Evolutionary conservation across 2,113 vertebrate genomes (phyloP).

Genomic region (Chrysemys picta): DNA sequence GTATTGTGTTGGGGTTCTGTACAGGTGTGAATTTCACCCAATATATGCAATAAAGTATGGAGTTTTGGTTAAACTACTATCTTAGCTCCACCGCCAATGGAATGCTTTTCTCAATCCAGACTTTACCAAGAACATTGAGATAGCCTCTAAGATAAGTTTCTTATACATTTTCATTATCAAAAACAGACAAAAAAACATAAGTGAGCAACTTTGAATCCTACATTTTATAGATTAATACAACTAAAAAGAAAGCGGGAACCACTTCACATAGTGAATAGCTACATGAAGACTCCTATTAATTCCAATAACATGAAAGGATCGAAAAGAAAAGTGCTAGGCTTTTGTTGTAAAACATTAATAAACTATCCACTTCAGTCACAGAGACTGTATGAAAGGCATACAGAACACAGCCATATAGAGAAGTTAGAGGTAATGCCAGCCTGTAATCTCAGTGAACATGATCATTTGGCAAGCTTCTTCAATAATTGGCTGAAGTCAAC

Average conservation of each 20-base stretch:
- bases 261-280: slow-evolving; percentile 46
- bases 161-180: not conserved
- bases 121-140: not conserved
- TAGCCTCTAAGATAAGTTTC: not conserved
- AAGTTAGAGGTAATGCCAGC: slow-evolving; percentile 29
- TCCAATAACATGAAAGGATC: slow-evolving; percentile 47
- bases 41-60: not conserved
- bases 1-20: not conserved
- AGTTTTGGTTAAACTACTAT: not conserved
- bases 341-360: not conserved
- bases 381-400: not conserved
- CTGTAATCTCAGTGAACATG: slow-evolving; percentile 61
- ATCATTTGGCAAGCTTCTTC: slow-evolving; percentile 36
- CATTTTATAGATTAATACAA: slow-evolving; percentile 48
- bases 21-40: not conserved
- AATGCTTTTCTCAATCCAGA: not conserved
- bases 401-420: not conserved
- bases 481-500: slow-evolving; percentile 48
- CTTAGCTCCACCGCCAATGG: not conserved
- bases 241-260: slow-evolving; percentile 38
- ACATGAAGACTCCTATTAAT: slow-evolving; percentile 12
- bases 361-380: not conserved
- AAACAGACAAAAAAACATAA: slow-evolving; percentile 16
- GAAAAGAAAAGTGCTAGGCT: slow-evolving; percentile 35
- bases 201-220: slow-evolving; percentile 21